Conservation (phyloP, 2,888 invertebrate genomes). For the Aproaerema taeniolella region DNA sequence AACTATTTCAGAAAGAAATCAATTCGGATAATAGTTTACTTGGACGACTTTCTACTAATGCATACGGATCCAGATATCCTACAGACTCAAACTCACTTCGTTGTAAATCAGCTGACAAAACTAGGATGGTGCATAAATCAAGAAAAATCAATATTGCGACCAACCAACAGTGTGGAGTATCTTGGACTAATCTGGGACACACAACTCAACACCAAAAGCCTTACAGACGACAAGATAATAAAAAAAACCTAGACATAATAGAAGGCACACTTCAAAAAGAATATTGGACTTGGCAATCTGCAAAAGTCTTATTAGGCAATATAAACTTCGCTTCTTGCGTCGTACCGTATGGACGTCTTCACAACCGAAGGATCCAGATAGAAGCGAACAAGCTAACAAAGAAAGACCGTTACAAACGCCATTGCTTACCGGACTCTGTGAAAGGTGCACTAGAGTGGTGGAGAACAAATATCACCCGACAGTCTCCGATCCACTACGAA, state of each 20-base stretch:
- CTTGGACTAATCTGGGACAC: slow-evolving; percentile 21
- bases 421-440: slow-evolving; percentile 5
- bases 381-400: slow-evolving; percentile 16
- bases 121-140: slow-evolving; percentile 21
- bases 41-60: no score
- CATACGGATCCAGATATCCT: no score
- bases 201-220: slow-evolving; percentile 10
- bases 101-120: no score
- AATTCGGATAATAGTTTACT: no score
- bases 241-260: slow-evolving; percentile 4
- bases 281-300: slow-evolving; percentile 8
- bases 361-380: slow-evolving; percentile 15
- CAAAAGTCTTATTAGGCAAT: slow-evolving; percentile 14
- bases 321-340: no score
- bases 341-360: no score
- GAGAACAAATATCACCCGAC: no score
- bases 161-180: slow-evolving; percentile 15
- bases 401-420: slow-evolving; percentile 1
- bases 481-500: no score
- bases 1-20: no score
- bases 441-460: no score
- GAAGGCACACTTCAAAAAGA: not conserved
- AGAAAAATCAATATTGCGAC: slow-evolving; percentile 14
- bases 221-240: slow-evolving; percentile 9
- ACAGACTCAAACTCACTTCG: no score